Percentiles rank a stretch among this genome's conserved stretches.
Conservation (phyloP, 2,888 invertebrate genomes). For the Agrotis exclamationis region DNA sequence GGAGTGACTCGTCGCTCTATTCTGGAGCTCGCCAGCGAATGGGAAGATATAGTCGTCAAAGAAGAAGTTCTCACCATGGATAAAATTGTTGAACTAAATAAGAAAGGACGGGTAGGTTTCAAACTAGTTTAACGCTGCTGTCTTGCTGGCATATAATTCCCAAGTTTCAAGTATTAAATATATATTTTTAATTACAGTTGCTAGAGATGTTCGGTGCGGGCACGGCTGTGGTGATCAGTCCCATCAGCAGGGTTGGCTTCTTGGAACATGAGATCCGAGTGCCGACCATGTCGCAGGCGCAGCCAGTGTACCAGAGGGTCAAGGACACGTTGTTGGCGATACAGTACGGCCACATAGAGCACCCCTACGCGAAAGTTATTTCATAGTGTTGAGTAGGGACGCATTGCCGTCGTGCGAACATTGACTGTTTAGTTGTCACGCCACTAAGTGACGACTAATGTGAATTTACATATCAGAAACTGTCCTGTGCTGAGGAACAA, state of each 20-base stretch:
- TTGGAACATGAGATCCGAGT: slow-evolving; percentile 92
- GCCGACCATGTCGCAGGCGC: slow-evolving; percentile 94
- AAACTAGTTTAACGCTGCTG: not conserved
- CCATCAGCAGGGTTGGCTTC: slow-evolving; percentile 96
- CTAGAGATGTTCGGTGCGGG: slow-evolving; percentile 99
- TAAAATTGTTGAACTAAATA: slow-evolving; percentile 93
- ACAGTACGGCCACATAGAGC: slow-evolving; percentile 96
- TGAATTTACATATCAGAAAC: slow-evolving; percentile 63
- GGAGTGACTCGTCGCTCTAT: slow-evolving; percentile 98
- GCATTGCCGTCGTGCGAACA: slow-evolving; percentile 45
- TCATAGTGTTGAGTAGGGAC: slow-evolving; percentile 74
- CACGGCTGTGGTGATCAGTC: slow-evolving; percentile 98
- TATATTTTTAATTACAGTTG: slow-evolving; percentile 92
- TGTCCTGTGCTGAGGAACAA: slow-evolving; percentile 62
- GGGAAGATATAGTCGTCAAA: slow-evolving; percentile 96
- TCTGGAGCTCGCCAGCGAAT: slow-evolving; percentile 94
- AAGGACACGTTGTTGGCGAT: slow-evolving; percentile 96
- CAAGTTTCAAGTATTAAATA: slow-evolving; percentile 2
- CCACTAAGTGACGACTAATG: slow-evolving; percentile 54
- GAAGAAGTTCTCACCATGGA: slow-evolving; percentile 97
- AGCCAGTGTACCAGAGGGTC: slow-evolving; percentile 94
- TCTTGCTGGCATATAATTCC: not conserved
- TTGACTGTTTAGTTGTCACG: slow-evolving; percentile 50
- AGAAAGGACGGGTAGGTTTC: slow-evolving; percentile 95
- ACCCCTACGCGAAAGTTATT: slow-evolving; percentile 94